A percentile compares a stretch with the other conserved stretches of the same genome.
These are phyloP conservation scores for Gila robusta DNA, from an alignment of 2,797 vertebrate species.

Conservation along the genomic window DNA sequence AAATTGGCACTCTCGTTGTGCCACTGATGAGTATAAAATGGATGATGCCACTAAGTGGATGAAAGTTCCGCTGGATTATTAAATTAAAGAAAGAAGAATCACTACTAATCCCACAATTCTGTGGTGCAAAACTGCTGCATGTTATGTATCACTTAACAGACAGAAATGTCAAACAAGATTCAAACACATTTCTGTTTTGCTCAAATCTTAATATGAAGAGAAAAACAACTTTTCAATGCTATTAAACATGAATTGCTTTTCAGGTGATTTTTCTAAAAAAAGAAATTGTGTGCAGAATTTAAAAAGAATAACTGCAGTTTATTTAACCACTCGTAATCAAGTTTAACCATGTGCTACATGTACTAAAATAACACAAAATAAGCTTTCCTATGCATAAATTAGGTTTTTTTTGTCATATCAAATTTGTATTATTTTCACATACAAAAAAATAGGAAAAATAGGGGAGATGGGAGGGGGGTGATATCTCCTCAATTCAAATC, in stretches of 20 bases:
- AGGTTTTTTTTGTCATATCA: too few relatives aligned
- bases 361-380: not conserved
- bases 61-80: slow-evolving; percentile 1
- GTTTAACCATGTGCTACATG: not conserved
- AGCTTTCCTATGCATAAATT: not conserved
- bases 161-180: slow-evolving; percentile 12
- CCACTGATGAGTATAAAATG: slow-evolving; percentile 6
- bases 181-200: slow-evolving; percentile 38
- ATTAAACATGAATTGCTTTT: slow-evolving; percentile 57
- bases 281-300: not conserved
- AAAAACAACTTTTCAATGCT: slow-evolving; percentile 49
- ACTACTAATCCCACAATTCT: slow-evolving; percentile 9
- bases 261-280: not conserved
- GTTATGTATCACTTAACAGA: not conserved
- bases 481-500: too few relatives aligned
- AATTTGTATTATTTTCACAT: too few relatives aligned
- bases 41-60: slow-evolving; percentile 22
- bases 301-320: slow-evolving; percentile 28
- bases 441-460: too few relatives aligned
- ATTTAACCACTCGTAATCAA: not conserved
- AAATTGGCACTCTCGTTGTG: slow-evolving; percentile 21
- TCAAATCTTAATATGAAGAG: slow-evolving; percentile 44
- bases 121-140: not conserved
- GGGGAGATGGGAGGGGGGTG: too few relatives aligned
- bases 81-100: slow-evolving; percentile 11